These are phyloP conservation scores for Platalea minor DNA, from an alignment of 2,797 vertebrate genomes.

Conservation along the genomic window DNA sequence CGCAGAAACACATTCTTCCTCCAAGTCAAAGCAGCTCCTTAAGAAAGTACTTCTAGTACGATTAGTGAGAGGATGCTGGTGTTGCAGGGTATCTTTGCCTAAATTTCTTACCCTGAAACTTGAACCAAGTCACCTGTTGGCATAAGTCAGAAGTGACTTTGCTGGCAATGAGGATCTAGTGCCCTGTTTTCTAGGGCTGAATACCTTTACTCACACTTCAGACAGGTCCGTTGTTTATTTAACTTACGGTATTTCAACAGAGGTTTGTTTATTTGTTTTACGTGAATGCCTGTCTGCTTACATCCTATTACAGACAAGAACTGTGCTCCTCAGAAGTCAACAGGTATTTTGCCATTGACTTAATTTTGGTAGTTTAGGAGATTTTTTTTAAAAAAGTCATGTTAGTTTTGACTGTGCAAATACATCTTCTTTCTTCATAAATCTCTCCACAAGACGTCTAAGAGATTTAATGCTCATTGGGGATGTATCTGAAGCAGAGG, in stretches of 20 bases:
- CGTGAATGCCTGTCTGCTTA: neutral
- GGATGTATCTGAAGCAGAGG: neutral
- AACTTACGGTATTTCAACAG: neutral
- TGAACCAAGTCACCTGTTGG: slow-evolving; percentile 57
- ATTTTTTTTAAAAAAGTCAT: neutral
- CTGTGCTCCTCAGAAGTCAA: neutral
- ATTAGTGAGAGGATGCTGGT: slow-evolving; percentile 49
- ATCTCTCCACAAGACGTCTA: neutral
- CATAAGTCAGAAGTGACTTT: slow-evolving; percentile 30
- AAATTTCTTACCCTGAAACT: slow-evolving; percentile 52
- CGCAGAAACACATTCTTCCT: neutral
- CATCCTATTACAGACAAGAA: neutral
- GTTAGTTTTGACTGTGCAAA: neutral
- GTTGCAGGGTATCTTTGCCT: slow-evolving; percentile 23
- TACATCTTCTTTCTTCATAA: neutral
- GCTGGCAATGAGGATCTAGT: neutral
- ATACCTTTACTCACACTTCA: slow-evolving; percentile 27
- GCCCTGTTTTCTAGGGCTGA: neutral
- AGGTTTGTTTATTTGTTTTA: slow-evolving; percentile 13
- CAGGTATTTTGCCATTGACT: neutral
- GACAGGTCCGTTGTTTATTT: slow-evolving; percentile 34
- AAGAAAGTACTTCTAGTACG: neutral
- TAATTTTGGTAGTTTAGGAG: neutral
- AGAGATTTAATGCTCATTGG: neutral
- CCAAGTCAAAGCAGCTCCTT: neutral